Conservation (phyloP, 2,113 vertebrate species). For the Caloenas nicobarica region DNA sequence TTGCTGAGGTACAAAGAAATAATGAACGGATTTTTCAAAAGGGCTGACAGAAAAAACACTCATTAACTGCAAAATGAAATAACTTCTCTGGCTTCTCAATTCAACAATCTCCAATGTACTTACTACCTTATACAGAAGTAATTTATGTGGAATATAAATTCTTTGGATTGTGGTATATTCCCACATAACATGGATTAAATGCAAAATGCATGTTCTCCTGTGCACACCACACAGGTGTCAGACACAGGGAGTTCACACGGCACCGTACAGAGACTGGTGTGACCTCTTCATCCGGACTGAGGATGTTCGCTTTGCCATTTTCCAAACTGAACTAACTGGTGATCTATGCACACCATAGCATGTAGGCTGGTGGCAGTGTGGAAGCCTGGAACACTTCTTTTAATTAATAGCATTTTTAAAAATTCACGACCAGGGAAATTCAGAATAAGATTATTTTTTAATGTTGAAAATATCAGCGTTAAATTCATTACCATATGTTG, state of each 20-base stretch:
- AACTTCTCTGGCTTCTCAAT: not conserved
- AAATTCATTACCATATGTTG: not conserved
- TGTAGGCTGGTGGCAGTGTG: accelerated
- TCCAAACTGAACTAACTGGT: not conserved
- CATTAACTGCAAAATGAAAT: not conserved
- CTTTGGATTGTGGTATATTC: not conserved
- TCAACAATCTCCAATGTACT: not conserved
- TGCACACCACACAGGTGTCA: not conserved
- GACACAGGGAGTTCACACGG: not conserved
- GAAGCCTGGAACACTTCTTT: not conserved
- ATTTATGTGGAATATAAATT: not conserved
- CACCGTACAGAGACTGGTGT: accelerated
- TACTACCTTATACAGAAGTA: not conserved
- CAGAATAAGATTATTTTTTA: not conserved
- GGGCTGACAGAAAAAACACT: not conserved
- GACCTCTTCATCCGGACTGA: not conserved
- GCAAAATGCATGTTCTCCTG: not conserved
- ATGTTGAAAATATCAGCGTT: not conserved
- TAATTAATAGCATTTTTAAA: not conserved
- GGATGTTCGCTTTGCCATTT: not conserved
- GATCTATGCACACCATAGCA: not conserved
- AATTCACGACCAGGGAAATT: not conserved
- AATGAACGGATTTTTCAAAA: not conserved
- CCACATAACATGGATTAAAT: not conserved
- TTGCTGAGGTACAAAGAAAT: not conserved